Evolutionary conservation across 2,888 invertebrate genomes (phyloP).

Genomic region (Glyphotaelius pellucidus): DNA sequence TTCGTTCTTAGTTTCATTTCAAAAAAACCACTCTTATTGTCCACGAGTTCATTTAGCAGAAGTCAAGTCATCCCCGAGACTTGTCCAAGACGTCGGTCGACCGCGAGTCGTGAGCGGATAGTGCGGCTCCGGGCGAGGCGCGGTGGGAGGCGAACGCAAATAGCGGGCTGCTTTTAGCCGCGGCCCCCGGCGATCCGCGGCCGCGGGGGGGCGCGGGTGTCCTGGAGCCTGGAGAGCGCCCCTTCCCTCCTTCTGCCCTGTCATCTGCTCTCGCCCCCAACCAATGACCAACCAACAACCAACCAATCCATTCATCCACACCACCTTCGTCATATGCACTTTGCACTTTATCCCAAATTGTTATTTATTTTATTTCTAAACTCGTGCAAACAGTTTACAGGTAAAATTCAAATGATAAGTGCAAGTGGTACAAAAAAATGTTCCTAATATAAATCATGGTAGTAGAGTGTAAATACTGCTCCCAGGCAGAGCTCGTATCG

Average conservation of each 20-base stretch:
- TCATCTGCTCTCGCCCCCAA: conserved; percentile 64
- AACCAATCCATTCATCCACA: too few species aligned
- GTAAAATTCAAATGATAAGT: too few species aligned
- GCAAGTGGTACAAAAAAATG: too few species aligned
- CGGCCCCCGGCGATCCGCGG: conserved; percentile 60
- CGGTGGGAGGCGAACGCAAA: conserved; percentile 73
- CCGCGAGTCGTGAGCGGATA: conserved; percentile 94
- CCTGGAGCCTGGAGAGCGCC: conserved; percentile 28
- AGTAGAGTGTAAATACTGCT: too few species aligned
- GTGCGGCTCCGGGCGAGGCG: conserved; percentile 72
- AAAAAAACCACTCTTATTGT: conserved; percentile 67
- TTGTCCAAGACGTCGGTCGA: conserved; percentile 94
- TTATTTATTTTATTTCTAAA: too few species aligned
- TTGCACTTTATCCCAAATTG: too few species aligned
- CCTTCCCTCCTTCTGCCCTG: conserved; percentile 20
- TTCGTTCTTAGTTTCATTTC: conserved; percentile 61
- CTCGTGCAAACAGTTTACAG: too few species aligned
- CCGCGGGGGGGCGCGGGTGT: conserved; percentile 61
- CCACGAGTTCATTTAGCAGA: conserved; percentile 83
- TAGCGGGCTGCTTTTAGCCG: conserved; percentile 75
- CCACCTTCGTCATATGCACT: too few species aligned
- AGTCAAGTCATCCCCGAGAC: conserved; percentile 87
- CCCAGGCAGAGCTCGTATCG: too few species aligned
- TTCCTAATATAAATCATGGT: too few species aligned
- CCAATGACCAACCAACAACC: too few species aligned